A percentile compares a stretch with the other conserved stretches of the same genome.
Conservation (phyloP, 2,888 invertebrate genomes). For the Creontiades dilutus region DNA sequence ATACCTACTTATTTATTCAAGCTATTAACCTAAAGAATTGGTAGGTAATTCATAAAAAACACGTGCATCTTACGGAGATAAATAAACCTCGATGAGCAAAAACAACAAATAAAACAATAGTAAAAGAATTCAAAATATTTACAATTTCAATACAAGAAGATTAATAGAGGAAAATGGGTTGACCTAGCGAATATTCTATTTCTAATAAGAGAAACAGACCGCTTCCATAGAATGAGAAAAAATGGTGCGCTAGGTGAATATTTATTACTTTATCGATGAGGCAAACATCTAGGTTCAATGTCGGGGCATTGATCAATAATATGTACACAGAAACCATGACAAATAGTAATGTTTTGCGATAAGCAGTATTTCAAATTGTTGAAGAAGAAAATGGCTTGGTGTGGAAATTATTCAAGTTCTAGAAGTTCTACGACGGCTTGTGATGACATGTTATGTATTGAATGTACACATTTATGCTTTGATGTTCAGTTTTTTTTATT, state of each 20-base stretch:
- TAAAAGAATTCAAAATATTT: no score
- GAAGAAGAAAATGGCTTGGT: background rate
- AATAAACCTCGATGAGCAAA: no score
- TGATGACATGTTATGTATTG: no score
- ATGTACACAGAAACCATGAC: background rate
- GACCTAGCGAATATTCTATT: slow-evolving; percentile 28
- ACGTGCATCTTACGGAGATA: no score
- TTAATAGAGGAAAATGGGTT: background rate
- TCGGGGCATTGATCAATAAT: background rate
- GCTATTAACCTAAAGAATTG: no score
- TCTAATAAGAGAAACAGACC: background rate
- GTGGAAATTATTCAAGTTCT: background rate
- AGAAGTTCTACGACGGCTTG: no score
- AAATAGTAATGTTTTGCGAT: no score
- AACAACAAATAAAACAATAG: no score
- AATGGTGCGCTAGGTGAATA: background rate
- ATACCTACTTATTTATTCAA: no score
- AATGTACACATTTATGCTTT: no score
- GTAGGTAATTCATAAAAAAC: no score
- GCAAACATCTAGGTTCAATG: slow-evolving; percentile 3
- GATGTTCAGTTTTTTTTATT: no score
- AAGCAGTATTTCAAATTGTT: background rate
- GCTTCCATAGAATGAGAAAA: background rate
- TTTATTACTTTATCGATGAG: background rate
- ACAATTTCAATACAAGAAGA: background rate